Evolutionary conservation across 2,888 invertebrate species (phyloP).

Genomic region (Aleiodes leptofemur): DNA sequence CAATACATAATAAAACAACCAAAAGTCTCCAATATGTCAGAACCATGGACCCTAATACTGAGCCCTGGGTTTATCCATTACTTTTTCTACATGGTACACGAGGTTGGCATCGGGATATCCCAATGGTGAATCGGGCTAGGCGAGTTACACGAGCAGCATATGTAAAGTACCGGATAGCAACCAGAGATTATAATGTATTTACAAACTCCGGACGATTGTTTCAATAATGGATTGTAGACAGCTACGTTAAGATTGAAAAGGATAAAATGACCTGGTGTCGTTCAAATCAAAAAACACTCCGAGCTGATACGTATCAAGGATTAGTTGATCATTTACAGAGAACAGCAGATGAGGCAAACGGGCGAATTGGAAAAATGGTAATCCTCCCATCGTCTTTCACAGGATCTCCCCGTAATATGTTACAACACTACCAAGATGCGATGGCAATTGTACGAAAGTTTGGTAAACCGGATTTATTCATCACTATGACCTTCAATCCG

Average conservation of each 20-base stretch:
- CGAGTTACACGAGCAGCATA: not conserved
- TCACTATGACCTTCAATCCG: not conserved
- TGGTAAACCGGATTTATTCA: not conserved
- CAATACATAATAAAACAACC: not conserved
- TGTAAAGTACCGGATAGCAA: not conserved
- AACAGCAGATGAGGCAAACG: not conserved
- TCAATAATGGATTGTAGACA: not conserved
- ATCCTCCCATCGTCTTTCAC: not conserved
- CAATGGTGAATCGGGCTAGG: not conserved
- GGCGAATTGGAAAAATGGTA: not conserved
- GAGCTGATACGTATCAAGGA: not conserved
- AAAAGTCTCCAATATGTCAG: not conserved
- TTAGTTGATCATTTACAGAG: not conserved
- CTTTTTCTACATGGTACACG: not conserved
- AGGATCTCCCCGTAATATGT: not conserved
- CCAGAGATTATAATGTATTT: not conserved
- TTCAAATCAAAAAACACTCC: not conserved
- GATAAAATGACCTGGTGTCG: not conserved
- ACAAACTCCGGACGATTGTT: not conserved
- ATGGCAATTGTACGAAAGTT: not conserved
- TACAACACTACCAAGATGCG: not conserved
- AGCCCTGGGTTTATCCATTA: not conserved
- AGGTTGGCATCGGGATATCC: not conserved
- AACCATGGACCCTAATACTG: too few relatives aligned
- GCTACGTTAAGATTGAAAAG: not conserved